Conservation (phyloP, 1,140 invertebrate species). For the Archivesica marissinica region DNA sequence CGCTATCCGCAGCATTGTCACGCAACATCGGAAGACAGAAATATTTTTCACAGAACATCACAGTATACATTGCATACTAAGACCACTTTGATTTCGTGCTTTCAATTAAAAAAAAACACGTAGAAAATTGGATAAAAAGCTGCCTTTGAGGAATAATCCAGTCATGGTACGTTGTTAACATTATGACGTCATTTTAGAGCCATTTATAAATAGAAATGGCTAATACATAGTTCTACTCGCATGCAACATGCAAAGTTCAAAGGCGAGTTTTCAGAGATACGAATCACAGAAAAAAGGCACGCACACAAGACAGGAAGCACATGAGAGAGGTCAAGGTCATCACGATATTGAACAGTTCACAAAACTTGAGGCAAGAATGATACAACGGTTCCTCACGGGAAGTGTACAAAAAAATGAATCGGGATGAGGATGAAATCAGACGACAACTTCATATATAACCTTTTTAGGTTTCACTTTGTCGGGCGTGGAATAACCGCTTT, state of each 20-base stretch:
- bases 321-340: slow-evolving; percentile 38
- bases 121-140: not conserved
- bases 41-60: not conserved
- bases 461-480: slow-evolving; percentile 81
- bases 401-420: slow-evolving; percentile 13
- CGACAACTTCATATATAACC: slow-evolving; percentile 83
- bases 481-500: slow-evolving; percentile 75
- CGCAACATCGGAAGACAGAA: slow-evolving; percentile 18
- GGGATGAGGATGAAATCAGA: no score
- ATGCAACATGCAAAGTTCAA: slow-evolving; percentile 55
- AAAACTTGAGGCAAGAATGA: slow-evolving; percentile 38
- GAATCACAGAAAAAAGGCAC: slow-evolving; percentile 38
- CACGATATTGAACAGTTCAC: slow-evolving; percentile 38
- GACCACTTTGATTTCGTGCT: slow-evolving; percentile 3
- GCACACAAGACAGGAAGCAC: slow-evolving; percentile 31
- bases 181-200: slow-evolving; percentile 1
- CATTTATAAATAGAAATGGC: slow-evolving; percentile 42
- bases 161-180: not conserved
- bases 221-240: not conserved
- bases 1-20: slow-evolving; percentile 6
- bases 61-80: slow-evolving; percentile 2
- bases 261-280: not conserved
- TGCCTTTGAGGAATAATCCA: slow-evolving; percentile 14
- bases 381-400: slow-evolving; percentile 35
- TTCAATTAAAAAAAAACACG: not conserved